Percentiles rank a stretch among this genome's conserved stretches.
phyloP scores from a whole-genome alignment of 2,888 invertebrate genomes.

The Seladonia tumulorum region DNA sequence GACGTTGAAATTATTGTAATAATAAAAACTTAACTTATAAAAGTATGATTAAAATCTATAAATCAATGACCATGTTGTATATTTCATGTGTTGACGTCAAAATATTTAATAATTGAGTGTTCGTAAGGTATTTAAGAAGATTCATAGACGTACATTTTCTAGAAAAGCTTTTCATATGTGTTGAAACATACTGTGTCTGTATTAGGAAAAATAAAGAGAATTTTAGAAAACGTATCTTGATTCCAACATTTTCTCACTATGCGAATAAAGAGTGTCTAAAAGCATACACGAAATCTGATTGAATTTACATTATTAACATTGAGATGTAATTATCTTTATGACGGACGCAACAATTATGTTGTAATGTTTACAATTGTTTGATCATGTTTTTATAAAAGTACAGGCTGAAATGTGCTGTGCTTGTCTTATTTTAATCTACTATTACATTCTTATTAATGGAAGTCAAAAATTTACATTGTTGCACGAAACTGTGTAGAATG shows the following conservation, averaged over 20 bases:
- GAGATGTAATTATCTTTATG: conserved; percentile 64
- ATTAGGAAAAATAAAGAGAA: not conserved
- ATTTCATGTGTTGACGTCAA: conserved; percentile 16
- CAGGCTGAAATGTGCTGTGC: conserved; percentile 81
- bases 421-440: conserved; percentile 71
- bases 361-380: conserved; percentile 64
- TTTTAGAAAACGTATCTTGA: conserved; percentile 17
- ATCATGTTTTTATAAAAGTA: conserved; percentile 77
- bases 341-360: conserved; percentile 70
- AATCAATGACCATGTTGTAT: conserved; percentile 34
- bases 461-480: conserved; percentile 71
- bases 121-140: conserved; percentile 17
- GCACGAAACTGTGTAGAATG: conserved; percentile 67
- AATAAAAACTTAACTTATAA: conserved; percentile 46
- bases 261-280: conserved; percentile 47
- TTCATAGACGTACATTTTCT: conserved; percentile 10
- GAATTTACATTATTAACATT: conserved; percentile 71
- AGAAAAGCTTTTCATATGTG: conserved; percentile 3
- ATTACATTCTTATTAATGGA: conserved; percentile 75
- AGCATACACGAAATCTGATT: conserved; percentile 77
- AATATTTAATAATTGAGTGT: conserved; percentile 23
- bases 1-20: conserved; percentile 32
- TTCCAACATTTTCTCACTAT: conserved; percentile 51
- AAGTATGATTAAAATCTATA: conserved; percentile 46
- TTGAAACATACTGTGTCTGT: not conserved